Evolutionary conservation across 2,797 vertebrate genomes (phyloP), one percentile per base, ranked within the genome.

Genomic region (Sphenopsis melanotis): DNA sequence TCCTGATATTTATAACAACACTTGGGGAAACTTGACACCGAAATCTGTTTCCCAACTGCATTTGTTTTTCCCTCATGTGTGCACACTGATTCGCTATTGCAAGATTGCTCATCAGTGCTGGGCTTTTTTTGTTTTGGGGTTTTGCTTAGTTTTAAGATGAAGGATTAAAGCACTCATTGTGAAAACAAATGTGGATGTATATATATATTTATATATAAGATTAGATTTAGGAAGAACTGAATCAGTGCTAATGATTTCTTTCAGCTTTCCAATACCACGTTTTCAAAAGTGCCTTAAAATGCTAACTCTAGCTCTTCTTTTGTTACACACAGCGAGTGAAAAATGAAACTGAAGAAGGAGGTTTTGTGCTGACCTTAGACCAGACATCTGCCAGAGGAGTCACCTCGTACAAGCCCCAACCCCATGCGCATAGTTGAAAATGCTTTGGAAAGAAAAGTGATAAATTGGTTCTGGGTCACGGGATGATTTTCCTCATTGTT

Each of bases 1-100:
- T 96, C 94, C 96, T 96, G 96, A 89, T 97, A 97, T 97, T 96
- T 95, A 97, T 97, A 97, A 96, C 92, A 97, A 96, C 96, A 97
- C 95, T 95, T 92, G 84, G 79, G 93, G 84, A 97, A 97, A 95
- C 95, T 96, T 97, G 96, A 97, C 95, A 97, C 92, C 0, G 4
- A 96, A 97, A 97, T 97, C 96, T 97, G 95, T 96, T 97, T 96
- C 96, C 93, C 93, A 95, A 96, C 92, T 97, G 94, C 94, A 94
- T 96, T 96, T 96, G 95, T 97, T 96, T 97, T 96, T 93, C 93
- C 57, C 84, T 95, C 92, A 70, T 97, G 94, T 96, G 84, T 94
- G 94, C 94, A 93, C 81, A 94, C 90, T 96, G 87, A 92, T 95
- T 96, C 10, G 47, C 82, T 97, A 87, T 89, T 85, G 89, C 84